Base-by-base conservation (phyloP, 2,113 vertebrate species). In the Fukomys damarensis region DNA sequence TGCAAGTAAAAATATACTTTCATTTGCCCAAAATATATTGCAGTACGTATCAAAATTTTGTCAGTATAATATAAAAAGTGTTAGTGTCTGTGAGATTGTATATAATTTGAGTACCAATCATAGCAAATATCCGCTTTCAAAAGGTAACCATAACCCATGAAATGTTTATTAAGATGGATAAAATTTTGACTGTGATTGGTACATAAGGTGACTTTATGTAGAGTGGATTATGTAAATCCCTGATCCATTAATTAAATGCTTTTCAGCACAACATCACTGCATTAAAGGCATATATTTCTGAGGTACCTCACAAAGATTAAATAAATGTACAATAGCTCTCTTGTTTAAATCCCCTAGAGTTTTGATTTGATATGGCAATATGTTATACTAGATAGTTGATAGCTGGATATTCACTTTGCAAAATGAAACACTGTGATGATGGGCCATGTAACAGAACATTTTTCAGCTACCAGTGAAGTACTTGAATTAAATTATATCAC, bases 1-100 rank as follows among this genome's bases (percentile, higher is more conserved):
- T 86, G 61, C 41, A 95, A 96, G 65, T 82, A 70, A 91, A 96
- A 96, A 90, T 66, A n/a, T 26, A 89, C 17, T 93, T 4, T 88
- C 2, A 72, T 74, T 97, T 96, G 52, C 6, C 52, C 86, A 88
- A 79, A 94, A 56, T 41, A 61, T 6, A 92, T 88, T 38, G 85
- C 0, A 93, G 52, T 7, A 65, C 24, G 14, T 74, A 83, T 12
- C 52, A 93, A 13, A 32, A 74, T 72, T 93, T 49, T 26, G 24
- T 80, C 35, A 82, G 2, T 58, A 43, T 76, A 87, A 81, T 43
- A 92, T 10, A 22, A n/a, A 56, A 96, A 89, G 38, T 35, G 9
- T 5, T 92, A 92, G 92, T 12, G 7, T 90, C 58, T 96, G 26
- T 84, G 5, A 74, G 46, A 68, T 11, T 88, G 38, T 61, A 9